Conservation (phyloP, 1,140 invertebrate genomes). For the Drosophila rhopaloa region DNA sequence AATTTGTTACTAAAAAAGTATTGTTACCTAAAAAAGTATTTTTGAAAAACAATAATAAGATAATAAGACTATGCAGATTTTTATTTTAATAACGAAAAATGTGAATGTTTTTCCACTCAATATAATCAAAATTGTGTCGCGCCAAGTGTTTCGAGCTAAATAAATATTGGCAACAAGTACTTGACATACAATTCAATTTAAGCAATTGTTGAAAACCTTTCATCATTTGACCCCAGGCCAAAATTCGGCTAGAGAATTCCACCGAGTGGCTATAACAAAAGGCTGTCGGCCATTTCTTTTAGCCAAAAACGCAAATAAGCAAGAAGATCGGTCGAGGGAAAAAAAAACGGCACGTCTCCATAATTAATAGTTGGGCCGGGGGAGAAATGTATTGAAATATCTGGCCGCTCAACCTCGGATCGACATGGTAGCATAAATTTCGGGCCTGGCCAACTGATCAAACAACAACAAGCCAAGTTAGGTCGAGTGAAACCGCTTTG, state of each 20-base stretch:
- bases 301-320: slow-evolving; percentile 55
- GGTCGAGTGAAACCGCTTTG: slow-evolving; percentile 11
- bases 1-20: not conserved
- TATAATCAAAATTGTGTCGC: slow-evolving; percentile 6
- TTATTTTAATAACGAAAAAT: not conserved
- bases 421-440: slow-evolving; percentile 59
- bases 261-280: slow-evolving; percentile 16
- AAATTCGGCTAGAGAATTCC: slow-evolving; percentile 14
- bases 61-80: not conserved
- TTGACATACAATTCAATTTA: slow-evolving; percentile 56
- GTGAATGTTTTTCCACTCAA: not conserved
- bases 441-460: slow-evolving; percentile 52
- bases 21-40: not conserved
- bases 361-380: slow-evolving; percentile 61
- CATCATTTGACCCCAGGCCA: slow-evolving; percentile 56
- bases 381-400: slow-evolving; percentile 49
- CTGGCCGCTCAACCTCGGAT: slow-evolving; percentile 39
- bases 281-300: slow-evolving; percentile 48
- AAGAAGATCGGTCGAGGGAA: slow-evolving; percentile 35
- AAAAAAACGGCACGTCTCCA: slow-evolving; percentile 38
- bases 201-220: slow-evolving; percentile 26
- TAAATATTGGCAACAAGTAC: slow-evolving; percentile 36
- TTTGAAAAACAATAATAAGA: not conserved
- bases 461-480: slow-evolving; percentile 48
- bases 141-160: slow-evolving; percentile 31